Conservation (phyloP, 2,888 invertebrate genomes). For the Sinhomidia bicolor region DNA sequence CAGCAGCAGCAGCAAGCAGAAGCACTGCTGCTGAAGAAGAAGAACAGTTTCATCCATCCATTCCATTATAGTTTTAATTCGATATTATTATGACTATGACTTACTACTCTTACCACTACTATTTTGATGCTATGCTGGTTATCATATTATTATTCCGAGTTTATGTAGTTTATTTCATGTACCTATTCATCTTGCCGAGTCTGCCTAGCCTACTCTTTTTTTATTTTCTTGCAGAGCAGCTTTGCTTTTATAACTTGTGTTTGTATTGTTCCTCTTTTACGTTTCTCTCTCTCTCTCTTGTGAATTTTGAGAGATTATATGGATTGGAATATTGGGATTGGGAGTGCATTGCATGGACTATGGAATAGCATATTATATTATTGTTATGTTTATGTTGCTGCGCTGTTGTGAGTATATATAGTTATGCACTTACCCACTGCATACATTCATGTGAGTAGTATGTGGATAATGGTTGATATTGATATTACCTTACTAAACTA, state of each 20-base stretch:
- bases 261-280: slow-evolving; percentile 1
- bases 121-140: too few species aligned
- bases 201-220: not conserved
- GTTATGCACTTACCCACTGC: not conserved
- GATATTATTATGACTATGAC: slow-evolving; percentile 34
- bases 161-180: not conserved
- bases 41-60: not conserved
- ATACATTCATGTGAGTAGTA: not conserved
- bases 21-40: too few species aligned
- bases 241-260: slow-evolving; percentile 1
- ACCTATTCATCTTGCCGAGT: not conserved
- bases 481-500: slow-evolving; percentile 58
- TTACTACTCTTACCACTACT: not conserved
- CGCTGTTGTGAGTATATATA: not conserved
- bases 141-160: not conserved
- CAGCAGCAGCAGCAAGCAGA: too few species aligned
- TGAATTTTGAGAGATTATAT: not conserved
- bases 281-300: not conserved
- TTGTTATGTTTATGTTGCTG: too few species aligned
- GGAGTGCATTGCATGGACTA: not conserved
- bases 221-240: not conserved
- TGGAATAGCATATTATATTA: not conserved
- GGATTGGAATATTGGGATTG: not conserved
- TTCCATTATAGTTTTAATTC: slow-evolving; percentile 15
- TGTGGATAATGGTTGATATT: slow-evolving; percentile 51